phyloP scores from a whole-genome alignment of 2,888 invertebrate species.

The Caenorhabditis drosophilae region DNA sequence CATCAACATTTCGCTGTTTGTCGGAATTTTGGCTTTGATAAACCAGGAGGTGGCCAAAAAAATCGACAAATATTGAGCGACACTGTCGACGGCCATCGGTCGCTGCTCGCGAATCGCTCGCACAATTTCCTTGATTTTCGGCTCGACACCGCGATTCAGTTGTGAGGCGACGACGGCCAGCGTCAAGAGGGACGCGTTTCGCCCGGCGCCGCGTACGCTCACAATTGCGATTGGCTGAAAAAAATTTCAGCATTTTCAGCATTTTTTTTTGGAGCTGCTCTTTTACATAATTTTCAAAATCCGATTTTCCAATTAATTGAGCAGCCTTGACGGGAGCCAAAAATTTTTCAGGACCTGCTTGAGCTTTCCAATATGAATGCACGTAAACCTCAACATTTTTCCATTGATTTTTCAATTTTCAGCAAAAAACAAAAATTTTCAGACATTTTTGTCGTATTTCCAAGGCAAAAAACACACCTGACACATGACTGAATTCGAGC shows the following conservation, averaged over 20 bases:
- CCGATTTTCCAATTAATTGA: background rate
- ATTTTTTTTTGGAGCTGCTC: no score
- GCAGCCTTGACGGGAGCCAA: slow-evolving; percentile 4
- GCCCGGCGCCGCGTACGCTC: slow-evolving; percentile 20
- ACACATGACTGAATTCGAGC: slow-evolving; percentile 20
- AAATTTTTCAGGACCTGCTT: slow-evolving; percentile 8
- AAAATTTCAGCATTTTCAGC: background rate
- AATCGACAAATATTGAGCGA: slow-evolving; percentile 15
- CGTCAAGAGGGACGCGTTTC: slow-evolving; percentile 20
- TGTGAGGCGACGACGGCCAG: slow-evolving; percentile 19
- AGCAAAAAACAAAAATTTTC: no score
- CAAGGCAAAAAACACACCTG: no score
- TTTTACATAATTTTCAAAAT: slow-evolving; percentile 1
- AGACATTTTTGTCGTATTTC: no score
- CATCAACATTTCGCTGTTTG: background rate
- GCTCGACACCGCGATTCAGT: slow-evolving; percentile 18
- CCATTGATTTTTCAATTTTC: no score
- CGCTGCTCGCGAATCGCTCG: slow-evolving; percentile 30
- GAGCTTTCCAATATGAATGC: slow-evolving; percentile 5
- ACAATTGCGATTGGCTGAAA: slow-evolving; percentile 11
- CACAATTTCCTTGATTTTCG: slow-evolving; percentile 31
- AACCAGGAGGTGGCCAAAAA: slow-evolving; percentile 28
- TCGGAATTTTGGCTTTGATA: slow-evolving; percentile 16
- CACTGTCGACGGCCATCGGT: slow-evolving; percentile 27
- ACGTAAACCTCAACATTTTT: no score